Evolutionary conservation across 2,797 vertebrate genomes (phyloP).

Genomic region (Sebastes minor): DNA sequence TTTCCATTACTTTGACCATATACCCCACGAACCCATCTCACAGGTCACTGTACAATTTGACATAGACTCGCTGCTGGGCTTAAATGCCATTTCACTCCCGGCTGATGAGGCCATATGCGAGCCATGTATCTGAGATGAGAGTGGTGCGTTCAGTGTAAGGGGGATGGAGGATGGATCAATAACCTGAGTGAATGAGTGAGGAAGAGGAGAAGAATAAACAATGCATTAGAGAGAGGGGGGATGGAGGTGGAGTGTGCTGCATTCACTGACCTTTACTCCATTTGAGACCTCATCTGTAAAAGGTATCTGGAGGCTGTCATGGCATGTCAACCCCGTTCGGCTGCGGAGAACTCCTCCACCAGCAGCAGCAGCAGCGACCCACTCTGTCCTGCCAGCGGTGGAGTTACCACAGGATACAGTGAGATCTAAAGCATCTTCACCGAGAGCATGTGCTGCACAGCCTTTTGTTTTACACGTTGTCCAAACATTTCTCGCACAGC

Average conservation of each 20-base stretch:
- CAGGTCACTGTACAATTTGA: background rate
- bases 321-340: background rate
- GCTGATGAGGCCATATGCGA: background rate
- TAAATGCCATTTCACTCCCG: constrained; percentile 27
- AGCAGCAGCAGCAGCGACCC: background rate
- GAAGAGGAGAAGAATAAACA: background rate
- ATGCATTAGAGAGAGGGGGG: background rate
- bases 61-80: background rate
- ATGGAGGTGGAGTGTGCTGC: background rate
- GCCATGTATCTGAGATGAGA: background rate
- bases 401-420: background rate
- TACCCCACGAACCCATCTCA: background rate
- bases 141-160: background rate
- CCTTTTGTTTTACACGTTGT: constrained; percentile 48
- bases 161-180: constrained; percentile 5
- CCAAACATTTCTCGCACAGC: constrained; percentile 51
- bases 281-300: constrained; percentile 26
- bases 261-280: constrained; percentile 37
- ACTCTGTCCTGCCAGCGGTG: background rate
- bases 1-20: background rate
- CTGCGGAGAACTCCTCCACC: background rate
- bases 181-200: background rate
- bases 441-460: background rate
- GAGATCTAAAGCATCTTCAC: background rate
- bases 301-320: constrained; percentile 46